Evolutionary conservation across 2,113 vertebrate species (phyloP).

Genomic region (Etheostoma spectabile): DNA sequence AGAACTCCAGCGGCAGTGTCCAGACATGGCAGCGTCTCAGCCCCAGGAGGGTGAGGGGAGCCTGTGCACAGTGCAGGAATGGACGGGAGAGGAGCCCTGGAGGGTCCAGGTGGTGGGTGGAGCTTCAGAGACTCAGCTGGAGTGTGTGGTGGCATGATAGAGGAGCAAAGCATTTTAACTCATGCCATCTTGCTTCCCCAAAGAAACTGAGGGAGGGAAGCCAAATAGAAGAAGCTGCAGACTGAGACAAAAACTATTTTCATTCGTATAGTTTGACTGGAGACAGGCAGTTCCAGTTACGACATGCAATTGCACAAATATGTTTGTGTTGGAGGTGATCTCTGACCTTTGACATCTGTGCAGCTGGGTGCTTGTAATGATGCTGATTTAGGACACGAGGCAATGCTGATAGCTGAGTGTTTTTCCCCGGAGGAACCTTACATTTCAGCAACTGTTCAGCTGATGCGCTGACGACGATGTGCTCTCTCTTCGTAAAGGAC

Average conservation of each 20-base stretch:
- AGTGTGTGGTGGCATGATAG: slow-evolving; percentile 62
- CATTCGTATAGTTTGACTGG: neutral
- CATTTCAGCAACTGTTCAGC: neutral
- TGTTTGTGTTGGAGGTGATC: neutral
- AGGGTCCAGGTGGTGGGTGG: slow-evolving; percentile 21
- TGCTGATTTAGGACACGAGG: neutral
- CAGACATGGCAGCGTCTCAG: neutral
- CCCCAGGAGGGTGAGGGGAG: slow-evolving; percentile 41
- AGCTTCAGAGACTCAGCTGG: slow-evolving; percentile 40
- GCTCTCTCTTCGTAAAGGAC: neutral
- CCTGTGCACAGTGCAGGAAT: neutral
- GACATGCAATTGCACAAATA: neutral
- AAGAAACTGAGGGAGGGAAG: neutral
- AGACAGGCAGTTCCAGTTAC: no score
- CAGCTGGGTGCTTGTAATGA: no score
- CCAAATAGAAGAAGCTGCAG: neutral
- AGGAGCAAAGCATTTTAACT: neutral
- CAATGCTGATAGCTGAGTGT: neutral
- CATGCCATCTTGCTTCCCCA: neutral
- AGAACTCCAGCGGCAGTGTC: slow-evolving; percentile 57
- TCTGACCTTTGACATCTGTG: slow-evolving; percentile 11
- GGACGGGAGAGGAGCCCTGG: slow-evolving; percentile 43
- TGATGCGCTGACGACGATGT: neutral
- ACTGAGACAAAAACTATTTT: neutral
- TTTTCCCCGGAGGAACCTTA: neutral